These are phyloP conservation scores for Myotis lucifugus DNA, from an alignment of 2,113 vertebrate species.

Conservation along the genomic window DNA sequence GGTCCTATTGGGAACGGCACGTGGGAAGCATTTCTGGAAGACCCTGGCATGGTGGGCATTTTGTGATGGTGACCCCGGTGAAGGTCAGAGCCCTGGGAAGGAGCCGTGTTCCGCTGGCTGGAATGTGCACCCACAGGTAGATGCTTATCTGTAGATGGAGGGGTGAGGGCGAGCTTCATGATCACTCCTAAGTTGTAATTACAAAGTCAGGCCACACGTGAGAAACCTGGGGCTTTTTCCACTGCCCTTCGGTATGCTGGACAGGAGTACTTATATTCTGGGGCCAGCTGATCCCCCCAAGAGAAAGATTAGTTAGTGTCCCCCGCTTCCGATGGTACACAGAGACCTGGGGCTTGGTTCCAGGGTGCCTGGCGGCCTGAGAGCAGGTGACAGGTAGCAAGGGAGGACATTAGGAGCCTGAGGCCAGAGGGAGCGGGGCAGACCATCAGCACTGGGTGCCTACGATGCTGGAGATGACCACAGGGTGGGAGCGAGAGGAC, in stretches of 20 bases:
- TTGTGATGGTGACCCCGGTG: conserved; percentile 71
- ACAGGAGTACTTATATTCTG: conserved; percentile 64
- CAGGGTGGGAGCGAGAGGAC: not conserved
- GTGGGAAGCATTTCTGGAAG: conserved; percentile 83
- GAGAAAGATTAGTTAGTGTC: conserved; percentile 57
- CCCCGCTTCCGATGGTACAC: not conserved
- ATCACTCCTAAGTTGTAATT: conserved; percentile 82
- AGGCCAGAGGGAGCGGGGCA: not conserved
- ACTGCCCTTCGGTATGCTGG: conserved; percentile 61
- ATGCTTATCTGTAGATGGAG: conserved; percentile 83
- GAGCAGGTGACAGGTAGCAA: not conserved
- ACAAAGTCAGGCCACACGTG: conserved; percentile 66
- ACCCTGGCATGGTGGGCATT: conserved; percentile 70
- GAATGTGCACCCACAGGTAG: conserved; percentile 74
- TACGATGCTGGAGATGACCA: not conserved
- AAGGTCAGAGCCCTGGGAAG: conserved; percentile 77
- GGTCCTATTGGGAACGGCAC: conserved; percentile 80
- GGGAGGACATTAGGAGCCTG: not conserved
- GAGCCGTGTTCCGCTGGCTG: conserved; percentile 68
- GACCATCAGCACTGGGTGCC: not conserved
- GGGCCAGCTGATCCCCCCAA: conserved; percentile 6
- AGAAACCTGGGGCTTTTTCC: conserved; percentile 82
- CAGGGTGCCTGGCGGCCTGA: not conserved
- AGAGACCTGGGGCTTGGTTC: conserved; percentile 58
- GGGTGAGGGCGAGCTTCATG: conserved; percentile 80